phyloP scores from a whole-genome alignment of 2,797 vertebrate genomes.

The Ara ararauna region DNA sequence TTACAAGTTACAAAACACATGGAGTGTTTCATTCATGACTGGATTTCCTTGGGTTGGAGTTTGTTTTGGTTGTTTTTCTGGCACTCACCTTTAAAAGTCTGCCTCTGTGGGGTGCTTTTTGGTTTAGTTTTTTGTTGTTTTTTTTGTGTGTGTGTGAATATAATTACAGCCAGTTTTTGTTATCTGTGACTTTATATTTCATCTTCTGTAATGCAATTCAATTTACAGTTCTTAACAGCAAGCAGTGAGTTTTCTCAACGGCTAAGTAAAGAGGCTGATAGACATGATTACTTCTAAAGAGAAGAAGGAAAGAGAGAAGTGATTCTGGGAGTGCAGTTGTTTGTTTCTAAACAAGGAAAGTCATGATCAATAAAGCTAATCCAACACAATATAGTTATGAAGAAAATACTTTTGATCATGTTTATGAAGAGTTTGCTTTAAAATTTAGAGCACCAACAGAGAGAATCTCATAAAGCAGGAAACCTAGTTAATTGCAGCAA shows the following conservation, averaged over 20 bases:
- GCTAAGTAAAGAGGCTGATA: neutral
- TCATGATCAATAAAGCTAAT: neutral
- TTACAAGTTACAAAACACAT: neutral
- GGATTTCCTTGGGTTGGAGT: neutral
- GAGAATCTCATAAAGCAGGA: neutral
- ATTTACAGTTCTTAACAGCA: conserved; percentile 42
- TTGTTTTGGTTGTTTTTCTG: neutral
- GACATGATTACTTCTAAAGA: neutral
- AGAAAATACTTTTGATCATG: conserved; percentile 6
- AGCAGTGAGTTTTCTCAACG: neutral
- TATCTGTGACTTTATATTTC: neutral
- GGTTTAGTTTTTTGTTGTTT: neutral
- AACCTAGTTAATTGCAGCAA: neutral
- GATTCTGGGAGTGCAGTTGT: neutral
- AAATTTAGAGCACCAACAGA: neutral
- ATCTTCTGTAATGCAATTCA: conserved; percentile 8
- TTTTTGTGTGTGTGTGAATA: neutral
- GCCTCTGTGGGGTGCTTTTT: neutral
- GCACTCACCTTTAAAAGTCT: neutral
- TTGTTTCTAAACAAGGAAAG: conserved; percentile 3
- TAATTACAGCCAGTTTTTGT: neutral
- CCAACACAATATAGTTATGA: neutral
- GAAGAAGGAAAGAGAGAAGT: neutral
- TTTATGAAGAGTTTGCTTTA: neutral
- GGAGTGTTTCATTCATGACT: neutral